These are phyloP conservation scores for Bedellia somnulentella DNA, from an alignment of 2,888 invertebrate species.

Conservation along the genomic window DNA sequence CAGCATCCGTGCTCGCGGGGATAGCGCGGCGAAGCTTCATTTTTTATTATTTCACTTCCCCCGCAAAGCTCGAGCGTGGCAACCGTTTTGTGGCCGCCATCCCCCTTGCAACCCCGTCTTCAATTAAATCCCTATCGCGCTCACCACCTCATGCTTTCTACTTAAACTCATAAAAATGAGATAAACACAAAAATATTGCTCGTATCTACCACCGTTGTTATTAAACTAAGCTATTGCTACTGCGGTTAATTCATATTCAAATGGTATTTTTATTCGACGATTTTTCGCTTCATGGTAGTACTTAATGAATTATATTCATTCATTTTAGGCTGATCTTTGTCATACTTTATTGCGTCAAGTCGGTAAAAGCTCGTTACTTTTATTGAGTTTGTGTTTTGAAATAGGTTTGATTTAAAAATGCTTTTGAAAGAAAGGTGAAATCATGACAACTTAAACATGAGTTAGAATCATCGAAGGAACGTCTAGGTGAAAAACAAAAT, in stretches of 20 bases:
- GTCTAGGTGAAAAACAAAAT: no score
- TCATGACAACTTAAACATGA: no score
- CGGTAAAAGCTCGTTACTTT: no score
- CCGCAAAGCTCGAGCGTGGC: constrained; percentile 22
- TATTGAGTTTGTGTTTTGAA: no score
- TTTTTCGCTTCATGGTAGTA: constrained; percentile 12
- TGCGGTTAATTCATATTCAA: constrained; percentile 20
- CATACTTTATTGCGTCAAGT: no score
- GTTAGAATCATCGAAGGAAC: no score
- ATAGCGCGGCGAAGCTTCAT: constrained; percentile 35
- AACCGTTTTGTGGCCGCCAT: constrained; percentile 27
- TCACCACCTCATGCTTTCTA: constrained; percentile 45
- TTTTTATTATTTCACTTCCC: constrained; percentile 50
- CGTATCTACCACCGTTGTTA: constrained; percentile 35
- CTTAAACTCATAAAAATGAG: constrained; percentile 50
- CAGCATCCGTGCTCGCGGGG: constrained; percentile 54
- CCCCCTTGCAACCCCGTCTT: constrained; percentile 29
- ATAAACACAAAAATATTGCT: constrained; percentile 50
- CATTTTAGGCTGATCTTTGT: no score
- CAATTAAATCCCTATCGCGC: constrained; percentile 56
- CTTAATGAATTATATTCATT: no score
- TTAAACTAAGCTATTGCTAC: constrained; percentile 25
- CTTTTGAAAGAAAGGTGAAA: no score
- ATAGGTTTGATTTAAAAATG: no score
- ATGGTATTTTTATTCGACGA: constrained; percentile 12